Percentiles rank a stretch among this genome's conserved stretches.
Evolutionary conservation across 2,888 invertebrate species (phyloP).

Genomic region (Emmelina monodactyla): DNA sequence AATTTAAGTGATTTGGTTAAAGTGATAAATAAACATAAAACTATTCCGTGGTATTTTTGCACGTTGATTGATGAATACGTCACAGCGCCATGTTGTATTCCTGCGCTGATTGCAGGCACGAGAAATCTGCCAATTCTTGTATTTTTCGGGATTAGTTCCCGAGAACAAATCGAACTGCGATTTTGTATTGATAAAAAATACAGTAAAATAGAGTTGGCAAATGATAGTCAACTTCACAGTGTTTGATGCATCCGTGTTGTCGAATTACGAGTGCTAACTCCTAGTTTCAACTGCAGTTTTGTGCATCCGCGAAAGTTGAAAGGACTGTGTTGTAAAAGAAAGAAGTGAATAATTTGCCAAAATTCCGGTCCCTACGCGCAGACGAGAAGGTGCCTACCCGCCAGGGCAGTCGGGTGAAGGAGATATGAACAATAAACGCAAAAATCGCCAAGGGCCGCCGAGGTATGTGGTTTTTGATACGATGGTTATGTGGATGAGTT

Average conservation of each 20-base stretch:
- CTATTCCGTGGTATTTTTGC: conserved; percentile 43
- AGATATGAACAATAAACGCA: conserved; percentile 84
- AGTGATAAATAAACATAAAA: conserved; percentile 19
- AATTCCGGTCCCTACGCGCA: conserved; percentile 87
- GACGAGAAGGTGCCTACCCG: conserved; percentile 80
- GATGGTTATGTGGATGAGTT: conserved; percentile 30
- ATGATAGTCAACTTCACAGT: conserved; percentile 56
- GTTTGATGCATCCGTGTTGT: conserved; percentile 60
- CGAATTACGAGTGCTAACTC: conserved; percentile 59
- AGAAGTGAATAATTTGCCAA: conserved; percentile 69
- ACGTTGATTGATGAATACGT: conserved; percentile 59
- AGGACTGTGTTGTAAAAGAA: conserved; percentile 66
- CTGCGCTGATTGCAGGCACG: conserved; percentile 67
- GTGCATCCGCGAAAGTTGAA: conserved; percentile 68
- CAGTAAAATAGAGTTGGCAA: conserved; percentile 62
- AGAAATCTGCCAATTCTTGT: conserved; percentile 66
- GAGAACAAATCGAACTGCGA: conserved; percentile 59
- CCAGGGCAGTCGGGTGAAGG: conserved; percentile 70
- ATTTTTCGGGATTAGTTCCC: conserved; percentile 63
- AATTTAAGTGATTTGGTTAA: conserved; percentile 30
- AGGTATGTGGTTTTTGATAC: conserved; percentile 63
- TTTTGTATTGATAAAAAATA: conserved; percentile 64
- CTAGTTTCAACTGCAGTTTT: conserved; percentile 63
- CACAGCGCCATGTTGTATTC: conserved; percentile 68
- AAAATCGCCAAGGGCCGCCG: conserved; percentile 81